These are phyloP conservation scores for Myanophis thanlyinensis DNA, from an alignment of 2,113 vertebrate species.

Conservation along the genomic window DNA sequence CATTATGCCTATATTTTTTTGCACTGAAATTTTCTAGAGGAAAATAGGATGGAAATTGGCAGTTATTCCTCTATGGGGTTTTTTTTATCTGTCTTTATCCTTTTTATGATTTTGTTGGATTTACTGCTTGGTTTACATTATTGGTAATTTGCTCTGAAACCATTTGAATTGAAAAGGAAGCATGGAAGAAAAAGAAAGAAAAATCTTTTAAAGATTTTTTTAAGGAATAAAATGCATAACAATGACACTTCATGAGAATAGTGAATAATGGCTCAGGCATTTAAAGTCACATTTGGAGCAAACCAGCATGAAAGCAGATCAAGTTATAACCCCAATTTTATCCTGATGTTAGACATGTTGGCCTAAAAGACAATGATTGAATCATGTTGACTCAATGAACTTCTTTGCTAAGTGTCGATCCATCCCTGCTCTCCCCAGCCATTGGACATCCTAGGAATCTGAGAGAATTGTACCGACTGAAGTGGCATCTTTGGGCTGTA, in stretches of 20 bases:
- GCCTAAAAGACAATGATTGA: background rate
- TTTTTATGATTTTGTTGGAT: background rate
- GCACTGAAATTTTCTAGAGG: background rate
- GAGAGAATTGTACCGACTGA: background rate
- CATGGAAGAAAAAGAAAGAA: background rate
- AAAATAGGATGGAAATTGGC: background rate
- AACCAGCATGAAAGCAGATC: background rate
- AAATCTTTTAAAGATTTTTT: background rate
- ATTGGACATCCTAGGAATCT: background rate
- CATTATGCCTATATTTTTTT: background rate
- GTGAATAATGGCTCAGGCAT: background rate
- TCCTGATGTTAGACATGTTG: background rate
- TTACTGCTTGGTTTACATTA: background rate
- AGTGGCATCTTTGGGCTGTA: background rate
- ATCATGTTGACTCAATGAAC: background rate
- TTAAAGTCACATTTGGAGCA: background rate
- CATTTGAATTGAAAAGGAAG: background rate
- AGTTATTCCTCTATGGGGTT: background rate
- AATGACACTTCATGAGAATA: background rate
- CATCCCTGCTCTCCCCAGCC: too few relatives aligned
- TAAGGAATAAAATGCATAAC: background rate
- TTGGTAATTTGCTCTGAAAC: background rate
- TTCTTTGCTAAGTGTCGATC: background rate
- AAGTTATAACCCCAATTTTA: background rate
- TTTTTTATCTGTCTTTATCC: background rate